Percentiles rank a stretch among this genome's conserved stretches.
phyloP scores from a whole-genome alignment of 2,113 vertebrate species.

The Poeciliopsis turrubarensis region DNA sequence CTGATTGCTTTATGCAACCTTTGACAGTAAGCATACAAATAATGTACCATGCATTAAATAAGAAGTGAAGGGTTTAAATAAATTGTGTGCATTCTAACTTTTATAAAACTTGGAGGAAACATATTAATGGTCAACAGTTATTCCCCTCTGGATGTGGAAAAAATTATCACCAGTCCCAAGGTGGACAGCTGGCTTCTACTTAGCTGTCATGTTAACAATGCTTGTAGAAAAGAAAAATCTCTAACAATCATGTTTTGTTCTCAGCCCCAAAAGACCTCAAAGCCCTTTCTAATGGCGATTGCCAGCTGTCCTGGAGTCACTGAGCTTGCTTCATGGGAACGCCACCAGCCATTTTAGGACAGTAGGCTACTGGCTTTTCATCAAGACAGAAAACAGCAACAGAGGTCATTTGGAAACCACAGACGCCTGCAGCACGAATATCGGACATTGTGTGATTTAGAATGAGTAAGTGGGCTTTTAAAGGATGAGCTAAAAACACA shows the following conservation, averaged over 20 bases:
- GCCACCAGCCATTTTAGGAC: constrained; percentile 53
- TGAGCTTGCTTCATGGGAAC: constrained; percentile 31
- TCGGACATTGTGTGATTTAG: constrained; percentile 45
- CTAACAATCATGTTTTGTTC: constrained; percentile 34
- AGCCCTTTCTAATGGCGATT: constrained; percentile 51
- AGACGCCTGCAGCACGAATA: constrained; percentile 45
- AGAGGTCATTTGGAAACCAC: constrained; percentile 65
- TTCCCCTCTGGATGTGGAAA: constrained; percentile 12
- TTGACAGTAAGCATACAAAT: constrained; percentile 47
- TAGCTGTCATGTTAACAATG: constrained; percentile 43
- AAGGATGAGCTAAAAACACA: constrained; percentile 30
- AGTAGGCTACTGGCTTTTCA: constrained; percentile 46
- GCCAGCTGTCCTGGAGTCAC: constrained; percentile 43
- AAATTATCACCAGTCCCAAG: constrained; percentile 13
- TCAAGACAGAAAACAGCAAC: constrained; percentile 60
- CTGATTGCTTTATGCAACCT: constrained; percentile 36
- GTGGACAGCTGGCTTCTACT: constrained; percentile 43
- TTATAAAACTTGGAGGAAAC: not conserved
- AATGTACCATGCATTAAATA: constrained; percentile 19
- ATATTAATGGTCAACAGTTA: constrained; percentile 6
- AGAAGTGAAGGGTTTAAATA: not conserved
- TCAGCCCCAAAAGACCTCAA: constrained; percentile 33
- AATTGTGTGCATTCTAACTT: not conserved
- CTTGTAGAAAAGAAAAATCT: constrained; percentile 33
- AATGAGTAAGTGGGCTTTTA: constrained; percentile 55